Percentiles rank a stretch among this genome's conserved stretches.
Evolutionary conservation across 92 coral and sea anemone genomes (phyloP).

Genomic region (Meandrina meandrites): DNA sequence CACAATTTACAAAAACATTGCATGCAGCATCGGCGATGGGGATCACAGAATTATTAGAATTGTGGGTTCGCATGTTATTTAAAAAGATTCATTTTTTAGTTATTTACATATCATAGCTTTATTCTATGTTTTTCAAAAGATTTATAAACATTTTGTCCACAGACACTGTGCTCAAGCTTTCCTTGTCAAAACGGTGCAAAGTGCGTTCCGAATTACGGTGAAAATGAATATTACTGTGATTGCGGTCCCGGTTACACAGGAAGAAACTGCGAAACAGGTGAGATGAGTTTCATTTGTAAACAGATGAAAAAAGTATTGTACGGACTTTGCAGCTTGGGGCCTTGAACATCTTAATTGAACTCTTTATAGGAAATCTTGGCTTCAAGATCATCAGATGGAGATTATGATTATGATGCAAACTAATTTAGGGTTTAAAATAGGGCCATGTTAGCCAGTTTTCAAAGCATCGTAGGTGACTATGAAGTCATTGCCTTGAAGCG

Average conservation of each 20-base stretch:
- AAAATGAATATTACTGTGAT: slow-evolving; percentile 11
- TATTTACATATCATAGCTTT: too few species aligned
- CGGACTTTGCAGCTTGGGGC: neutral
- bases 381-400: too few species aligned
- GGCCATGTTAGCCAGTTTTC: too few species aligned
- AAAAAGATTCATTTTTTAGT: too few species aligned
- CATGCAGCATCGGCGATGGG: too few species aligned
- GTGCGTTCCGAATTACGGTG: slow-evolving; percentile 1
- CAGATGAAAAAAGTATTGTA: neutral
- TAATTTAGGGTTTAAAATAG: too few species aligned
- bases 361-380: neutral
- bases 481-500: too few species aligned
- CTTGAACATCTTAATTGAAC: neutral
- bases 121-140: neutral
- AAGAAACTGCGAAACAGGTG: slow-evolving; percentile 20
- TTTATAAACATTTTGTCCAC: neutral
- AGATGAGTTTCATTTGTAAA: neutral
- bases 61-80: too few species aligned
- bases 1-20: too few species aligned
- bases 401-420: too few species aligned
- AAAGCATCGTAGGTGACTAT: too few species aligned
- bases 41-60: too few species aligned
- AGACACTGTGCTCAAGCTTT: slow-evolving; percentile 6
- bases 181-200: slow-evolving; percentile 15
- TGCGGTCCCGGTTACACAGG: slow-evolving; percentile 5